phyloP scores from a whole-genome alignment of 2,113 vertebrate genomes.

The Cardinalis cardinalis region DNA sequence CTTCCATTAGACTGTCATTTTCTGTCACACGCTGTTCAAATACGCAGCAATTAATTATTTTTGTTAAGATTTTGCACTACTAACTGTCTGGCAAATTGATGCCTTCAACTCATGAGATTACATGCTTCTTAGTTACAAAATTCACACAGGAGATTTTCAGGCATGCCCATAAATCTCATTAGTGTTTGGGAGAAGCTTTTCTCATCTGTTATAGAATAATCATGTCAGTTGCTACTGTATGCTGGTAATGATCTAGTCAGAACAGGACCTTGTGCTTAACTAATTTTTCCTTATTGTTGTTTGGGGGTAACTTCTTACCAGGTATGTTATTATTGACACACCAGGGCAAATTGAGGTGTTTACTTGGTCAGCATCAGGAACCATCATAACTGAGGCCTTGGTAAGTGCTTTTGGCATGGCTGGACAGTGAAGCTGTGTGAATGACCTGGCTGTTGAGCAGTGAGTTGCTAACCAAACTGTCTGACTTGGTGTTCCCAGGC shows the following conservation, averaged over 20 bases:
- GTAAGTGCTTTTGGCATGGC: slow-evolving; percentile 62
- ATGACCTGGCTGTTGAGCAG: not conserved
- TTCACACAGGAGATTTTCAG: not conserved
- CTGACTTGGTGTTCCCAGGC: slow-evolving; percentile 73
- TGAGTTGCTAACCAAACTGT: not conserved
- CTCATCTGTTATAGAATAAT: not conserved
- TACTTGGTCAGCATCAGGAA: slow-evolving; percentile 97
- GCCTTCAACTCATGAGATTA: not conserved
- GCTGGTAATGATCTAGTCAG: not conserved
- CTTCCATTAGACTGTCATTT: not conserved
- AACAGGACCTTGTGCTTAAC: not conserved
- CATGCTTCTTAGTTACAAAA: not conserved
- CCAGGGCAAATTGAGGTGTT: slow-evolving; percentile 98
- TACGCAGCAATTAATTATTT: not conserved
- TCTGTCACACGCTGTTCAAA: not conserved
- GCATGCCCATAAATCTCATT: not conserved
- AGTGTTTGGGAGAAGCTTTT: not conserved
- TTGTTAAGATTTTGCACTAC: not conserved
- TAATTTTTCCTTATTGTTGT: not conserved
- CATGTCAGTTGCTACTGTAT: not conserved
- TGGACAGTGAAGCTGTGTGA: not conserved
- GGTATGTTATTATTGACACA: slow-evolving; percentile 94
- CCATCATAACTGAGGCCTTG: slow-evolving; percentile 95
- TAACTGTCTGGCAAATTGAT: not conserved
- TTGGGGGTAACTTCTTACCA: slow-evolving; percentile 38